Conservation (phyloP, 2,888 invertebrate species). For the Conus canariensis region DNA sequence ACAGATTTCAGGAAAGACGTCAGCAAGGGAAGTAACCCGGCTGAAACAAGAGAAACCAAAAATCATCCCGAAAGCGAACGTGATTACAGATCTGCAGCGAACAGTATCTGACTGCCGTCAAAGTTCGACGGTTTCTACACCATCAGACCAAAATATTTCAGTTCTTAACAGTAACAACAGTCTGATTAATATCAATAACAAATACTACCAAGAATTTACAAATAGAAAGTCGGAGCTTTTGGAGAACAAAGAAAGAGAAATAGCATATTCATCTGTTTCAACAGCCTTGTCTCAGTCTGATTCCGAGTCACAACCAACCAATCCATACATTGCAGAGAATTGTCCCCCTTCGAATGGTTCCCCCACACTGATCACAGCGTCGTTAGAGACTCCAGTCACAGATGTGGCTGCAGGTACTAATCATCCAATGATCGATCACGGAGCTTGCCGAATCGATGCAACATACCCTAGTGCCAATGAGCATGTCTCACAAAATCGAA, state of each 20-base stretch:
- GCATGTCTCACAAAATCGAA: not conserved
- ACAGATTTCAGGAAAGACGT: not conserved
- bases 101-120: no score
- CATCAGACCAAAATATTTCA: not conserved
- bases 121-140: not conserved
- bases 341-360: not conserved
- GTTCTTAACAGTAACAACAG: not conserved
- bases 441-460: constrained; percentile 1
- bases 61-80: no score
- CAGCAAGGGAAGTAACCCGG: not conserved
- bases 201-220: not conserved
- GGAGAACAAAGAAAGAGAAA: not conserved
- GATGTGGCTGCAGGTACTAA: not conserved
- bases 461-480: not conserved
- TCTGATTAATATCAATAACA: not conserved
- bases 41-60: not conserved
- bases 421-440: not conserved
- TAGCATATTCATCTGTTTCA: not conserved
- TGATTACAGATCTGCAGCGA: not conserved
- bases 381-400: not conserved
- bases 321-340: not conserved
- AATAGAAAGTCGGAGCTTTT: not conserved
- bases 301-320: not conserved
- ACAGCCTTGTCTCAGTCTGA: not conserved
- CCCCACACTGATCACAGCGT: not conserved